phyloP scores from a whole-genome alignment of 1,140 invertebrate species.

The Drosophila bocqueti region DNA sequence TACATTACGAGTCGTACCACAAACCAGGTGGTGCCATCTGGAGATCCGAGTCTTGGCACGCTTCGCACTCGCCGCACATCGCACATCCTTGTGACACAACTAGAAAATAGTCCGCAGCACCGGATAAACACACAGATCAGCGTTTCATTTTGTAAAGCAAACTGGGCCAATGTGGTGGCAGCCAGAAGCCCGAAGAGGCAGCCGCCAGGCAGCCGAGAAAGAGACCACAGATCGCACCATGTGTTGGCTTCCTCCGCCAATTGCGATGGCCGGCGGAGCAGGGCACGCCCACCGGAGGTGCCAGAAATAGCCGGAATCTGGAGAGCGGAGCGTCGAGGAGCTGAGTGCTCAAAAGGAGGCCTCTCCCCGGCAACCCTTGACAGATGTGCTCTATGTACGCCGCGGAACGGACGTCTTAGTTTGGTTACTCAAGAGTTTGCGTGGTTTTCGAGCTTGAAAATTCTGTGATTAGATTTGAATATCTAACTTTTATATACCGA shows the following conservation, averaged over 20 bases:
- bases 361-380: slow-evolving; percentile 32
- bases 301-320: slow-evolving; percentile 67
- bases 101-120: slow-evolving; percentile 22
- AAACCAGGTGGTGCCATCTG: slow-evolving; percentile 47
- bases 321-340: slow-evolving; percentile 19
- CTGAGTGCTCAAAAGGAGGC: slow-evolving; percentile 61
- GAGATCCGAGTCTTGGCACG: slow-evolving; percentile 41
- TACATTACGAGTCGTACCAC: not conserved
- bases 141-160: slow-evolving; percentile 50
- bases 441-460: slow-evolving; percentile 4
- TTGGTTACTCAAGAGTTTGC: not conserved
- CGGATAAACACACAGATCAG: slow-evolving; percentile 25
- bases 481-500: not conserved
- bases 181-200: slow-evolving; percentile 2
- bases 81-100: slow-evolving; percentile 35
- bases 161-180: slow-evolving; percentile 71
- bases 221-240: slow-evolving; percentile 70
- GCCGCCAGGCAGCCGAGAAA: slow-evolving; percentile 25
- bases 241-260: slow-evolving; percentile 70
- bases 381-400: slow-evolving; percentile 58
- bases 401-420: slow-evolving; percentile 36
- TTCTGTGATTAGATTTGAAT: slow-evolving; percentile 1
- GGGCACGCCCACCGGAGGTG: slow-evolving; percentile 64
- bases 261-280: slow-evolving; percentile 37
- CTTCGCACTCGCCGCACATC: slow-evolving; percentile 33